Conservation (phyloP, 2,888 invertebrate genomes). For the Pheosia gnoma region DNA sequence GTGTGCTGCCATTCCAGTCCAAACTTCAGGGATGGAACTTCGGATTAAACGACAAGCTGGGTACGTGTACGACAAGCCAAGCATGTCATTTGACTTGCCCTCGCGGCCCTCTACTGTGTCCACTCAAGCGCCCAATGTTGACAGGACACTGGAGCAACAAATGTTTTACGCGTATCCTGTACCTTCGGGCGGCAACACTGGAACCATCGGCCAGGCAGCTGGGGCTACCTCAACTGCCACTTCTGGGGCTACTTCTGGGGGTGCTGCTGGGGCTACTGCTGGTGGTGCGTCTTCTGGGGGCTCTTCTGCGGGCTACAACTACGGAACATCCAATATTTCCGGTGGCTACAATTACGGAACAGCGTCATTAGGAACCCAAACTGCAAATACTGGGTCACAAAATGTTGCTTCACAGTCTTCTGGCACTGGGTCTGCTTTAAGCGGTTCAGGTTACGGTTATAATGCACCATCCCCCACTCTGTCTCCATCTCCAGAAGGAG, state of each 20-base stretch:
- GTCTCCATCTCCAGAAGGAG: slow-evolving; percentile 25
- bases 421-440: slow-evolving; percentile 18
- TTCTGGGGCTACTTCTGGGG: slow-evolving; percentile 18
- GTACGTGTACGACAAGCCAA: slow-evolving; percentile 75
- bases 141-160: slow-evolving; percentile 69
- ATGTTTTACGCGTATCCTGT: slow-evolving; percentile 77
- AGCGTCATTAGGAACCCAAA: slow-evolving; percentile 21
- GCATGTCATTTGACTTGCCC: slow-evolving; percentile 71
- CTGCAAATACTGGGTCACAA: slow-evolving; percentile 23
- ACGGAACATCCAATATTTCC: slow-evolving; percentile 20
- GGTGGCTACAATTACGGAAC: slow-evolving; percentile 51
- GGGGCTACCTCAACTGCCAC: slow-evolving; percentile 30
- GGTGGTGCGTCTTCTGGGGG: slow-evolving; percentile 8
- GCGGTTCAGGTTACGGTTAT: slow-evolving; percentile 42
- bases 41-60: slow-evolving; percentile 67
- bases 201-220: slow-evolving; percentile 52
- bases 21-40: slow-evolving; percentile 14
- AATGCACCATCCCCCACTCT: slow-evolving; percentile 32
- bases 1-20: slow-evolving; percentile 17
- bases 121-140: slow-evolving; percentile 69
- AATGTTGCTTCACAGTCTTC: slow-evolving; percentile 14
- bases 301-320: slow-evolving; percentile 30
- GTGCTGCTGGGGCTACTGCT: slow-evolving; percentile 17
- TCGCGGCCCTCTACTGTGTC: slow-evolving; percentile 50
- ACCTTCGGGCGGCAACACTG: slow-evolving; percentile 50